These are phyloP conservation scores for Pocillopora grandis DNA, from an alignment of 92 coral and sea anemone genomes.

Conservation along the genomic window DNA sequence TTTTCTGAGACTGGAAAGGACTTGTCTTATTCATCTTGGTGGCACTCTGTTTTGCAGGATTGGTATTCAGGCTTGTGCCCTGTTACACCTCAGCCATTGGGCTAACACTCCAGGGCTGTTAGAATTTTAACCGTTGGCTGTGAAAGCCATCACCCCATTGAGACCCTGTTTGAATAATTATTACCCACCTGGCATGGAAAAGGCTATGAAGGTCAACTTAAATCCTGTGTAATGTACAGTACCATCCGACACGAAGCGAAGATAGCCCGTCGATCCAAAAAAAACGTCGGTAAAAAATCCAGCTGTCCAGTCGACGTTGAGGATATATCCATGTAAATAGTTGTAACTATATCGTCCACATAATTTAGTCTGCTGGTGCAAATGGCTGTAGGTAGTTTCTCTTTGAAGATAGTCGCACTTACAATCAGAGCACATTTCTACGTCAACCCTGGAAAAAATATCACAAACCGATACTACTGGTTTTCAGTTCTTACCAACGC, in stretches of 20 bases:
- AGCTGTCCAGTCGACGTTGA: neutral
- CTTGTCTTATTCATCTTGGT: too few relatives aligned
- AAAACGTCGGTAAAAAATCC: too few relatives aligned
- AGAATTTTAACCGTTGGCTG: too few relatives aligned
- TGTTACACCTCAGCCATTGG: too few relatives aligned
- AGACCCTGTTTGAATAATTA: too few relatives aligned
- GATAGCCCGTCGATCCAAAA: neutral
- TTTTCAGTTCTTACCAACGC: neutral
- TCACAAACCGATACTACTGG: neutral
- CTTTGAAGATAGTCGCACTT: slow-evolving; percentile 1
- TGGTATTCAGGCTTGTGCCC: too few relatives aligned
- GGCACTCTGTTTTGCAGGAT: too few relatives aligned
- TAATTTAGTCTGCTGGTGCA: neutral
- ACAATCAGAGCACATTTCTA: slow-evolving; percentile 3
- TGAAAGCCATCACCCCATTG: too few relatives aligned
- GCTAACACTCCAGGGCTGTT: too few relatives aligned
- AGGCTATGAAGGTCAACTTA: slow-evolving; percentile 10
- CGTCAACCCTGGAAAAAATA: neutral
- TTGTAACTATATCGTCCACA: neutral
- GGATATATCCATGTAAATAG: neutral
- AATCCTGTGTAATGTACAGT: slow-evolving; percentile 13
- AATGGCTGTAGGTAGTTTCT: neutral
- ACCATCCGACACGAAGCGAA: slow-evolving; percentile 21
- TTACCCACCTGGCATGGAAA: neutral
- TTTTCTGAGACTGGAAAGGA: too few relatives aligned